Percentiles rank a stretch among this genome's conserved stretches.
Evolutionary conservation across 2,113 vertebrate species (phyloP).

Genomic region (Polypterus senegalus): DNA sequence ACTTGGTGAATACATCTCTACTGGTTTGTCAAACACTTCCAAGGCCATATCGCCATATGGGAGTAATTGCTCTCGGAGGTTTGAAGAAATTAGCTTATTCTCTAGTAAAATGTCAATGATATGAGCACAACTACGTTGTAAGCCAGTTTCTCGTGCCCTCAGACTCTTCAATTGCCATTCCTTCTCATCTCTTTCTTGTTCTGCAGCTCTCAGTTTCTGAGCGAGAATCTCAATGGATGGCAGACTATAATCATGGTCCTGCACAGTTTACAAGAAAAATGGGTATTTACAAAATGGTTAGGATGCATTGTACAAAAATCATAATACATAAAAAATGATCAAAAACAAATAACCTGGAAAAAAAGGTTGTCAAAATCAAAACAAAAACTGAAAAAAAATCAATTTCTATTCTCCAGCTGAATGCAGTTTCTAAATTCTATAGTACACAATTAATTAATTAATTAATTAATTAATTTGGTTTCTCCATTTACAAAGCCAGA

Average conservation of each 20-base stretch:
- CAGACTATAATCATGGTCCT: conserved; percentile 1
- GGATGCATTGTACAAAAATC: background rate
- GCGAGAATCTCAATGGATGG: background rate
- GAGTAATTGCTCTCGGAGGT: background rate
- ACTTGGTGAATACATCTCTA: background rate
- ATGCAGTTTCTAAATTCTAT: too few relatives aligned
- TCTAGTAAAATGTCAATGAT: background rate
- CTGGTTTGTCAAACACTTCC: background rate
- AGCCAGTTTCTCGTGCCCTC: background rate
- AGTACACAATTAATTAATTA: too few relatives aligned
- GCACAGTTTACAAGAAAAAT: background rate
- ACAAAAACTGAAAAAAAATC: background rate
- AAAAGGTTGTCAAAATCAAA: background rate
- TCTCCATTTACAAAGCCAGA: too few relatives aligned
- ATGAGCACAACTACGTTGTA: background rate
- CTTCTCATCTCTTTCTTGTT: background rate
- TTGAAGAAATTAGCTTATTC: background rate
- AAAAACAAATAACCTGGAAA: background rate
- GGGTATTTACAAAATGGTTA: background rate
- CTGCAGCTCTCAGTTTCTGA: background rate
- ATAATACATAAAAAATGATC: background rate
- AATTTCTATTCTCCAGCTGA: background rate
- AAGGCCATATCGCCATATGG: background rate
- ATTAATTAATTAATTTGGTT: too few relatives aligned
- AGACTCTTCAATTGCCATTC: background rate